Base-by-base conservation (phyloP, 2,888 invertebrate genomes). In the Xanthorhoe designata region DNA sequence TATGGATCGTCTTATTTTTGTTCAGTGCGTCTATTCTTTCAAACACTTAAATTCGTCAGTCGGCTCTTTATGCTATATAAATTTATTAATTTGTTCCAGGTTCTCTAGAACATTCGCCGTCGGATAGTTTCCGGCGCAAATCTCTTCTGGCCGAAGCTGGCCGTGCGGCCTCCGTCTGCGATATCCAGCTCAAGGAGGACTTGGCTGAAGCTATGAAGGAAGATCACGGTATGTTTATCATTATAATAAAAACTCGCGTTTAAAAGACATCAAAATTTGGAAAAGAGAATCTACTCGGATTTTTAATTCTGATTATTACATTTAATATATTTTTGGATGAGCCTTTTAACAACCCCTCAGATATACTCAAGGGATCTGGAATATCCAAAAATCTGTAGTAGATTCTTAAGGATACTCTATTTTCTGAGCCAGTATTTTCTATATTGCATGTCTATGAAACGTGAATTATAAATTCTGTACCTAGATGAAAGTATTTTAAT, bases 161-260 rank as follows among this genome's bases (percentile, higher is more conserved):
- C 0, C 86, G 90, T n/a, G 86, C 89, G 5, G 80, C 89, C 0
- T 84, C 91, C 17, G 88, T 94, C 1, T 96, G 97, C 54, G 98
- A 98, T 79, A 96, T 96, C 64, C 96, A 97, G 79, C 94, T 98
- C 15, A 95, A 96, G 74, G 98, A 98, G 86, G 98, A 98, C 88
- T 94, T 98, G 61, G 98, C 98, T 0, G 98, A 98, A 84, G 98
- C 98, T 61, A 98, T 98, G 98, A 94, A 97, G 76, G 98, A 98
- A 84, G 93, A 94, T 49, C 92, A 93, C 74, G 94, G 92, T 93
- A 78, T 75, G 88, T 85, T 59, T 17, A 38, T 17, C 19, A 13
- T 57, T 8, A 7, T 47, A 5, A 3, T 47, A 15, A 8, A 47
- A 15, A 15, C 17, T 17, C 17, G 17, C 47, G 15, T 47, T 13